Evolutionary conservation across 2,888 invertebrate species (phyloP).

Genomic region (Halocaridina rubra): DNA sequence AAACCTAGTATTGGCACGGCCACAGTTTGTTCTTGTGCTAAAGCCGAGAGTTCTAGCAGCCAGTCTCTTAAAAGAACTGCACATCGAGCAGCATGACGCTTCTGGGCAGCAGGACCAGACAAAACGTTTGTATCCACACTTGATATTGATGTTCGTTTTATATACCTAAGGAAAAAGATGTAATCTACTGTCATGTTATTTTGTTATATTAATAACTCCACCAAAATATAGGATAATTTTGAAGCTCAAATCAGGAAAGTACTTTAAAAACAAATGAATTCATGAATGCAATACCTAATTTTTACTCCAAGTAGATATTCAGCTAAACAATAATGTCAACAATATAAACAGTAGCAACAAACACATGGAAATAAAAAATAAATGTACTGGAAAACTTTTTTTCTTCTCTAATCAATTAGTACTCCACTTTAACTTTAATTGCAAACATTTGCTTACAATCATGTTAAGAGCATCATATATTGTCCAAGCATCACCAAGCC

Average conservation of each 20-base stretch:
- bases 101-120: constrained; percentile 17
- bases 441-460: too few species aligned
- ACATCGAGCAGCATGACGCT: constrained; percentile 77
- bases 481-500: too few species aligned
- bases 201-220: too few species aligned
- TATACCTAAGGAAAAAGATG: background rate
- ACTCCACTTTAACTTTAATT: too few species aligned
- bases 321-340: background rate
- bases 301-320: background rate
- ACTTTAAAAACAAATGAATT: background rate
- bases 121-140: background rate
- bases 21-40: constrained; percentile 91
- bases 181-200: too few species aligned
- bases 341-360: background rate
- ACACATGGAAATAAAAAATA: too few species aligned
- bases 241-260: background rate
- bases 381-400: too few species aligned
- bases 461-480: too few species aligned
- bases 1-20: constrained; percentile 33
- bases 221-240: too few species aligned
- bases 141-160: constrained; percentile 18
- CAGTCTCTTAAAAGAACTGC: constrained; percentile 94
- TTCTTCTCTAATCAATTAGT: too few species aligned
- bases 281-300: background rate
- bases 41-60: constrained; percentile 92